Percentiles rank a stretch among this genome's conserved stretches.
These are phyloP conservation scores for Motacilla alba DNA, from an alignment of 2,113 vertebrate genomes.

Conservation along the genomic window DNA sequence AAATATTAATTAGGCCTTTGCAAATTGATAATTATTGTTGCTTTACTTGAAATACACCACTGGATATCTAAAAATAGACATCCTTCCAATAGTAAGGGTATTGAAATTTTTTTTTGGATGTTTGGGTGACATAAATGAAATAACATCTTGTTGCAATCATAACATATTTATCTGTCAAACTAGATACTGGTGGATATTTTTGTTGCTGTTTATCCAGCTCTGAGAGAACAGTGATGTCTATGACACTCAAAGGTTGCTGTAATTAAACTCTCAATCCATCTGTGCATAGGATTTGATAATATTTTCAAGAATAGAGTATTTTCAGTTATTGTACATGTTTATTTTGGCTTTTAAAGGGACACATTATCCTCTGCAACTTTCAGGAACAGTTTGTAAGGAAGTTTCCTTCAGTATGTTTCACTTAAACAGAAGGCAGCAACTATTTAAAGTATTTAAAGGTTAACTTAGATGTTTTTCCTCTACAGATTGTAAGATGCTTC, in stretches of 20 bases:
- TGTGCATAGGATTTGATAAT: slow-evolving; percentile 58
- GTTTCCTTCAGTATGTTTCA: slow-evolving; percentile 13
- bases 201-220: slow-evolving; percentile 48
- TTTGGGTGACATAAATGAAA: slow-evolving; percentile 22
- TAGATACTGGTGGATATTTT: slow-evolving; percentile 45
- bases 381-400: slow-evolving; percentile 13
- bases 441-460: slow-evolving; percentile 6
- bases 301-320: slow-evolving; percentile 61
- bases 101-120: not conserved
- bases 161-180: not conserved
- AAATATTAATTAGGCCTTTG: not conserved
- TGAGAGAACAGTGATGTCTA: slow-evolving; percentile 23
- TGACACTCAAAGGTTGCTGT: slow-evolving; percentile 37
- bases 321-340: slow-evolving; percentile 58
- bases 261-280: slow-evolving; percentile 73
- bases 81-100: not conserved
- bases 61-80: not conserved
- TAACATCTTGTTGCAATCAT: slow-evolving; percentile 27
- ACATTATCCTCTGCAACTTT: slow-evolving; percentile 43
- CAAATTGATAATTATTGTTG: not conserved
- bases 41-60: not conserved
- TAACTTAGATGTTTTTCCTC: not conserved
- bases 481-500: not conserved
- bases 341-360: slow-evolving; percentile 43
- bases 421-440: not conserved